Evolutionary conservation across 2,797 vertebrate genomes (phyloP).

Genomic region (Pachyuromys duprasi): DNA sequence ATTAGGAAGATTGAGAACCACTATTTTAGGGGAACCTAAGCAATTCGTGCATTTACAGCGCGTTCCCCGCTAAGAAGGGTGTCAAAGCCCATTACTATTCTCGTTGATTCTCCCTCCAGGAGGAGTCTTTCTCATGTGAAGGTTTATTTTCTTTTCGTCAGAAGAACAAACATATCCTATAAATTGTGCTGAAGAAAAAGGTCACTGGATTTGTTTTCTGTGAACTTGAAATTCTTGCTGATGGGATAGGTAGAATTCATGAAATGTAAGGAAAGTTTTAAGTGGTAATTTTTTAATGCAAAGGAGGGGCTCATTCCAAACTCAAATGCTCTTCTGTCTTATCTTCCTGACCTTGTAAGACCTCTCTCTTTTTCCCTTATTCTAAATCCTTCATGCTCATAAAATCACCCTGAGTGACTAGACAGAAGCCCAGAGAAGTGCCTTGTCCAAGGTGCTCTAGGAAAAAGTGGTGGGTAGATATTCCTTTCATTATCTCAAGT

Average conservation of each 20-base stretch:
- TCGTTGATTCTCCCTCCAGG: constrained; percentile 37
- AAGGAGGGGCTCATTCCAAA: not conserved
- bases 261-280: constrained; percentile 34
- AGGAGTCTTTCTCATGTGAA: constrained; percentile 59
- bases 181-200: constrained; percentile 59
- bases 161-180: constrained; percentile 42
- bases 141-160: constrained; percentile 36
- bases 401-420: not conserved
- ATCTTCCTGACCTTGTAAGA: not conserved
- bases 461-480: not conserved
- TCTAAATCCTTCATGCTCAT: not conserved
- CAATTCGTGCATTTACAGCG: not conserved
- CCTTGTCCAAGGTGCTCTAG: not conserved
- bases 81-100: not conserved
- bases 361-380: not conserved
- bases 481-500: not conserved
- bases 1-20: not conserved
- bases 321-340: not conserved
- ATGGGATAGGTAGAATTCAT: constrained; percentile 37
- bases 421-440: not conserved
- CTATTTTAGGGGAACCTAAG: not conserved
- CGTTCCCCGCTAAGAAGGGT: not conserved
- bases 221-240: constrained; percentile 9
- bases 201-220: constrained; percentile 10
- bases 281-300: not conserved